Conservation (phyloP, 1,140 invertebrate genomes). For the Bombus turneri region DNA sequence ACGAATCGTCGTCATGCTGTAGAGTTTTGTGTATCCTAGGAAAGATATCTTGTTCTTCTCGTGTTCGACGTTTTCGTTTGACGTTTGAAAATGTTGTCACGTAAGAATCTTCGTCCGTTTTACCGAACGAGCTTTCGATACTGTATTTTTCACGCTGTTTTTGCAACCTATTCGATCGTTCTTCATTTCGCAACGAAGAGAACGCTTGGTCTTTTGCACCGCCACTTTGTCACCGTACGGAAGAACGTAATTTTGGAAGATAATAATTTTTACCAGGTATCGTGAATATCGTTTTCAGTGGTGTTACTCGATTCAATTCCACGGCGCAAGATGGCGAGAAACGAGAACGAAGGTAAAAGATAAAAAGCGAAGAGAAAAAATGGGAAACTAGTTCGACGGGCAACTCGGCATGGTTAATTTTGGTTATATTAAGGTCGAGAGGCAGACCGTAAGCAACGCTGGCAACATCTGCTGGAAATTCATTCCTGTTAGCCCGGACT, state of each 20-base stretch:
- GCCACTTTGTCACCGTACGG: background rate
- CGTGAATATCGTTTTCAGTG: slow-evolving; percentile 1
- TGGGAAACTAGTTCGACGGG: slow-evolving; percentile 54
- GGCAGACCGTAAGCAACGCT: slow-evolving; percentile 63
- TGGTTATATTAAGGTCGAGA: slow-evolving; percentile 68
- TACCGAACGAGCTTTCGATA: background rate
- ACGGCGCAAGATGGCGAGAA: slow-evolving; percentile 46
- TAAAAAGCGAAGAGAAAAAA: slow-evolving; percentile 6
- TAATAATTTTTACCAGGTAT: slow-evolving; percentile 40
- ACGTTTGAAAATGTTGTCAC: too few relatives aligned
- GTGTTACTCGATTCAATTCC: slow-evolving; percentile 44
- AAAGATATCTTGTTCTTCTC: background rate
- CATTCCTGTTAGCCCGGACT: slow-evolving; percentile 46
- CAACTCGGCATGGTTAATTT: slow-evolving; percentile 65
- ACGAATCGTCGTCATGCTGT: background rate
- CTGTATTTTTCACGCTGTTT: background rate
- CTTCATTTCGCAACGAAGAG: background rate
- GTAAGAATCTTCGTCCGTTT: background rate
- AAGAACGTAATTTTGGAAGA: slow-evolving; percentile 54
- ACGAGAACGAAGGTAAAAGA: background rate
- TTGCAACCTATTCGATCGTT: background rate
- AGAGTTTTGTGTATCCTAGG: background rate
- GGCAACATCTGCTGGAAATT: slow-evolving; percentile 68
- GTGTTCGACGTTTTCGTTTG: background rate
- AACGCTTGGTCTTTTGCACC: background rate